Conservation (phyloP, 1,140 invertebrate genomes). For the Orchesella cincta region DNA sequence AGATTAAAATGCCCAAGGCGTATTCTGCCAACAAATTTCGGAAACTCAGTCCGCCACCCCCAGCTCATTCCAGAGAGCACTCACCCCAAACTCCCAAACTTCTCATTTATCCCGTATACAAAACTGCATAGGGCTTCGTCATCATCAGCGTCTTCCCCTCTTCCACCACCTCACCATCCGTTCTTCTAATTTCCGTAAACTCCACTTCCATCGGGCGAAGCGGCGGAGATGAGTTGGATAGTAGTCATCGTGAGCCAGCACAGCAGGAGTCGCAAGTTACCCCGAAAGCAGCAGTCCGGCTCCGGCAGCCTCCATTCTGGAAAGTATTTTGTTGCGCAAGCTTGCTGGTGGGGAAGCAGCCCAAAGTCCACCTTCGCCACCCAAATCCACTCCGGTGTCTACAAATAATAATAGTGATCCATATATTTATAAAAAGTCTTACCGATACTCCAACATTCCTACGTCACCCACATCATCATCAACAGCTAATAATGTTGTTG, state of each 20-base stretch:
- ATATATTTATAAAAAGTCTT: slow-evolving; percentile 85
- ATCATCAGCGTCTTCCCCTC: slow-evolving; percentile 10
- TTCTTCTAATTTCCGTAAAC: too few species aligned
- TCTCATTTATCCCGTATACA: too few species aligned
- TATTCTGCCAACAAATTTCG: slow-evolving; percentile 71
- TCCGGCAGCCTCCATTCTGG: slow-evolving; percentile 37
- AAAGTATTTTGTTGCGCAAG: slow-evolving; percentile 52
- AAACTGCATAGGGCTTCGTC: not conserved
- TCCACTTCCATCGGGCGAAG: too few species aligned
- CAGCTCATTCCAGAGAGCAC: too few species aligned
- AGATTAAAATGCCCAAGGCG: slow-evolving; percentile 88
- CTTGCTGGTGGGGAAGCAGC: slow-evolving; percentile 55
- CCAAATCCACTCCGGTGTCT: slow-evolving; percentile 54
- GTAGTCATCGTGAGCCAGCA: not conserved
- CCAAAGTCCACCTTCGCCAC: slow-evolving; percentile 59
- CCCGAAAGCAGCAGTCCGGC: slow-evolving; percentile 40
- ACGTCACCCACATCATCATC: slow-evolving; percentile 45
- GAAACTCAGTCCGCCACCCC: slow-evolving; percentile 27
- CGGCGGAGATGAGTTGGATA: too few species aligned
- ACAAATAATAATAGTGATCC: slow-evolving; percentile 66
- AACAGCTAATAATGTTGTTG: not conserved
- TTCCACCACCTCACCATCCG: too few species aligned
- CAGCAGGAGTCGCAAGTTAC: not conserved
- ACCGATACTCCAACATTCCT: slow-evolving; percentile 70
- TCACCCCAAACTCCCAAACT: too few species aligned